Percentiles rank a stretch among this genome's conserved stretches.
Evolutionary conservation across 1,140 invertebrate genomes (phyloP).

Genomic region (Drepana arcuata): DNA sequence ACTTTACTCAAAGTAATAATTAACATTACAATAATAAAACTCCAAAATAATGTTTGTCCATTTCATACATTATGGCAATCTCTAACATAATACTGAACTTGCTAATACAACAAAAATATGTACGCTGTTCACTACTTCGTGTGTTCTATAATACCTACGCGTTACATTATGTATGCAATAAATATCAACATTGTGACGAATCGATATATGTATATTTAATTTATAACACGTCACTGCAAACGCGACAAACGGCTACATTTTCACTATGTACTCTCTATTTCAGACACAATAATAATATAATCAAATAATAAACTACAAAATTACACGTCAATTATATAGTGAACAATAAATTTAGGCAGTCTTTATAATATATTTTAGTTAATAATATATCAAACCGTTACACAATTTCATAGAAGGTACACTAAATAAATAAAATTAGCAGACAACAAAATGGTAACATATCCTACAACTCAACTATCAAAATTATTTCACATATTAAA

Average conservation of each 20-base stretch:
- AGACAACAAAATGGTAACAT: conserved; percentile 63
- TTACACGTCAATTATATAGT: conserved; percentile 50
- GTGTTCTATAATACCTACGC: conserved; percentile 8
- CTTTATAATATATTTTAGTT: conserved; percentile 64
- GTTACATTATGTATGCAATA: conserved; percentile 11
- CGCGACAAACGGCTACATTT: too few species aligned
- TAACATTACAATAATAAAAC: conserved; percentile 10
- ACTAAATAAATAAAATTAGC: conserved; percentile 56
- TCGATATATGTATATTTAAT: too few species aligned
- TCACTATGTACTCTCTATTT: too few species aligned
- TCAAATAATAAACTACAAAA: too few species aligned
- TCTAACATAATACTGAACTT: conserved; percentile 66
- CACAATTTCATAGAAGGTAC: conserved; percentile 38
- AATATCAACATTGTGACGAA: conserved; percentile 16
- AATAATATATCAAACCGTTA: conserved; percentile 47
- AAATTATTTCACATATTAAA: conserved; percentile 46
- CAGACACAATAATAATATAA: too few species aligned
- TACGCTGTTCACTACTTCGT: conserved; percentile 37
- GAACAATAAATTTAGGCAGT: conserved; percentile 69
- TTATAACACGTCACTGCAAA: too few species aligned
- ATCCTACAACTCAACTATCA: conserved; percentile 54
- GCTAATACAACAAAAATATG: conserved; percentile 65
- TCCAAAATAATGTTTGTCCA: conserved; percentile 32
- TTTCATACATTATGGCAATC: conserved; percentile 68
- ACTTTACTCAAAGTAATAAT: conserved; percentile 40